Evolutionary conservation across 2,113 vertebrate genomes (phyloP).

Genomic region (Alouatta palliata): DNA sequence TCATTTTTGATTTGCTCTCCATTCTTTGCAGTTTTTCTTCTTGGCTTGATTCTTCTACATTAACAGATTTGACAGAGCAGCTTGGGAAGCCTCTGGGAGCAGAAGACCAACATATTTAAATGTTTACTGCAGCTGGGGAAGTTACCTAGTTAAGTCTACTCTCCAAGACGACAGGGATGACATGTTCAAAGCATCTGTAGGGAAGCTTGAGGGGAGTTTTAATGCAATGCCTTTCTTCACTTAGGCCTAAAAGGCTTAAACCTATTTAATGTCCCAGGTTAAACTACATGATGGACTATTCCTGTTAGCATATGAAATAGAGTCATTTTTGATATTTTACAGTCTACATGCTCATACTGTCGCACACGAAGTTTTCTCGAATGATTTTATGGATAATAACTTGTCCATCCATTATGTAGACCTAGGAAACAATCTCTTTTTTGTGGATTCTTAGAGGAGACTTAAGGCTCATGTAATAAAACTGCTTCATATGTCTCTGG

Average conservation of each 20-base stretch:
- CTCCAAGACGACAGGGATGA: not conserved
- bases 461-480: not conserved
- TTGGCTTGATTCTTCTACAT: constrained; percentile 10
- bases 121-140: not conserved
- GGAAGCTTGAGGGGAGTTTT: not conserved
- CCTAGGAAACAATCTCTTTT: not conserved
- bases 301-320: not conserved
- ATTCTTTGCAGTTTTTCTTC: not conserved
- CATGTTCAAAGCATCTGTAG: not conserved
- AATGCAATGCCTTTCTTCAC: not conserved
- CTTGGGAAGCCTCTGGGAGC: not conserved
- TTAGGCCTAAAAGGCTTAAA: not conserved
- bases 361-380: not conserved
- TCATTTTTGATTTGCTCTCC: not conserved
- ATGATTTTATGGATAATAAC: not conserved
- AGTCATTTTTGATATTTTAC: constrained; percentile 36
- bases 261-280: not conserved
- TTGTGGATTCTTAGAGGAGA: constrained; percentile 12
- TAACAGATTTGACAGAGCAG: not conserved
- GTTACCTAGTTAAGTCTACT: not conserved
- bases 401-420: not conserved
- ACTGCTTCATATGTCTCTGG: not conserved
- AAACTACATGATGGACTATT: not conserved
- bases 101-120: constrained; percentile 30
- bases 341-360: not conserved